A percentile compares a stretch with the other conserved stretches of the same genome.
Evolutionary conservation across 35 echinoderm and acorn worm genomes (phyloP).

Genomic region (Anneissia japonica): DNA sequence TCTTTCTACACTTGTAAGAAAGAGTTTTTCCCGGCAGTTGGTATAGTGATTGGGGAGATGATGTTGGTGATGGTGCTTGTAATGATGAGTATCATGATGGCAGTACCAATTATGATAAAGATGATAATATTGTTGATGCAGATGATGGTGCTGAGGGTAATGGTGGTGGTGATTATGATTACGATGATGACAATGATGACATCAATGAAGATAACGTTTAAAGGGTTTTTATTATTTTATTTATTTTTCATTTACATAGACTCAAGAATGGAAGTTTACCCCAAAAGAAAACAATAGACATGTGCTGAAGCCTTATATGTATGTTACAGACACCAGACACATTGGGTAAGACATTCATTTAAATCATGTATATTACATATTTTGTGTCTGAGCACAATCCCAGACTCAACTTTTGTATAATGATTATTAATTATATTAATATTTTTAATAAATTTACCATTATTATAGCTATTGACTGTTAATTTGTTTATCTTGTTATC

Average conservation of each 20-base stretch:
- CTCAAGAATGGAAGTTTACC: slow-evolving; percentile 87
- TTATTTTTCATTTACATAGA: slow-evolving; percentile 38
- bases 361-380: not conserved
- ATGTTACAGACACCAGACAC: slow-evolving; percentile 63
- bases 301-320: slow-evolving; percentile 80
- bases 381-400: not conserved
- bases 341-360: slow-evolving; percentile 50
- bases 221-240: too few relatives aligned
- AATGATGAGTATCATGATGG: too few relatives aligned
- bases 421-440: not conserved
- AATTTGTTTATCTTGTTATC: not conserved
- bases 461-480: not conserved
- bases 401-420: not conserved
- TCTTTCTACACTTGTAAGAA: too few relatives aligned
- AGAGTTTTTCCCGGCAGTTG: too few relatives aligned
- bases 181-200: too few relatives aligned
- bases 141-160: too few relatives aligned
- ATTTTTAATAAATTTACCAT: not conserved
- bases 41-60: too few relatives aligned
- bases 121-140: too few relatives aligned
- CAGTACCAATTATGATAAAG: too few relatives aligned
- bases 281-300: slow-evolving; percentile 64
- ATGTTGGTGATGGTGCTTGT: too few relatives aligned
- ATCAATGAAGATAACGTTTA: too few relatives aligned
- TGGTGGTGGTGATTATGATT: too few relatives aligned